A percentile compares a stretch with the other conserved stretches of the same genome.
phyloP scores from a whole-genome alignment of 2,113 vertebrate genomes.

The Columbina picui region DNA sequence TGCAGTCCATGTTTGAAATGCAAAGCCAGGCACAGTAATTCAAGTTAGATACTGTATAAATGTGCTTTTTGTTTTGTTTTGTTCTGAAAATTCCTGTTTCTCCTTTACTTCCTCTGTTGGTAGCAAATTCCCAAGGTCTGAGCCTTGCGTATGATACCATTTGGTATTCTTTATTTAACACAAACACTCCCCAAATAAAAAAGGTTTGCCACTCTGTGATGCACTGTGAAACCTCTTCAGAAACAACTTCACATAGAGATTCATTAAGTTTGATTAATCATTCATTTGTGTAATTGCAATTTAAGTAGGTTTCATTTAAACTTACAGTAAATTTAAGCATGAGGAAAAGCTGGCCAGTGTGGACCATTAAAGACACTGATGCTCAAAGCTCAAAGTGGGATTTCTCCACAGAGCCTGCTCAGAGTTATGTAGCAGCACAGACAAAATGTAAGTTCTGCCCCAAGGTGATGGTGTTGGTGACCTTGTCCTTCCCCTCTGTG shows the following conservation, averaged over 20 bases:
- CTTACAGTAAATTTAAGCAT: not conserved
- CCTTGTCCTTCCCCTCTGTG: not conserved
- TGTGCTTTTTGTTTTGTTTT: not conserved
- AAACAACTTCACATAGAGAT: not conserved
- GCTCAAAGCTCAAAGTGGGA: not conserved
- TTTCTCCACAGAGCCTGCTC: not conserved
- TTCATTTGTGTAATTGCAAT: not conserved
- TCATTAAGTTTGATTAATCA: not conserved
- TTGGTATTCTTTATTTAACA: not conserved
- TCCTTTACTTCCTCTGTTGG: not conserved
- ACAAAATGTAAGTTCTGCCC: not conserved
- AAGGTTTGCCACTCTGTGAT: not conserved
- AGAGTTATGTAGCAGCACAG: rapidly evolving
- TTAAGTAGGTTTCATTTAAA: not conserved
- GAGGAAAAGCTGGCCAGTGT: not conserved
- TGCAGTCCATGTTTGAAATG: not conserved
- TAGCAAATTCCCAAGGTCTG: not conserved
- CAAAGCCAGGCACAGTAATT: not conserved
- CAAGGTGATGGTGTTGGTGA: not conserved
- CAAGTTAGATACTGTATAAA: not conserved
- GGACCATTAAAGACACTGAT: not conserved
- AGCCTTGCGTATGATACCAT: not conserved
- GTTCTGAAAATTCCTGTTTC: not conserved
- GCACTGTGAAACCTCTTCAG: not conserved
- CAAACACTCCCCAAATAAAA: not conserved